These are phyloP conservation scores for Eupsilia transversa DNA, from an alignment of 2,888 invertebrate genomes.

Conservation along the genomic window DNA sequence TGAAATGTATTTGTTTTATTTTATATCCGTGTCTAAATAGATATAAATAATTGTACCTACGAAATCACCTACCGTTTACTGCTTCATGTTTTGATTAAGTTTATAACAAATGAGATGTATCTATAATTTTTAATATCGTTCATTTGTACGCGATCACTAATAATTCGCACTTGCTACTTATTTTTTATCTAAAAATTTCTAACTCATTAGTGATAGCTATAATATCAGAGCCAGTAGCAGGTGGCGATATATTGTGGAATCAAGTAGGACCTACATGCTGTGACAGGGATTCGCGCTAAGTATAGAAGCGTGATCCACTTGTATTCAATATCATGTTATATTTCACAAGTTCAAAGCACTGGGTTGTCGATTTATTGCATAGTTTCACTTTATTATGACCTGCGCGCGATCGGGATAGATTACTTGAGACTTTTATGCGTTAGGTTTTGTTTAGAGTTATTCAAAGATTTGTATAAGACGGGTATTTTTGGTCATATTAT, in stretches of 20 bases:
- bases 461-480: slow-evolving; percentile 64
- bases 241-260: slow-evolving; percentile 55
- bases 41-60: slow-evolving; percentile 64
- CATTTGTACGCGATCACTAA: slow-evolving; percentile 47
- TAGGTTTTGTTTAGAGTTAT: slow-evolving; percentile 63
- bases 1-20: slow-evolving; percentile 76
- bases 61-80: slow-evolving; percentile 68
- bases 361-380: slow-evolving; percentile 52
- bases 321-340: slow-evolving; percentile 54
- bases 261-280: slow-evolving; percentile 29
- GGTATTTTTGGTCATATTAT: slow-evolving; percentile 66
- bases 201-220: slow-evolving; percentile 28
- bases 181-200: slow-evolving; percentile 33
- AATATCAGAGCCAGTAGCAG: slow-evolving; percentile 40
- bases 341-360: slow-evolving; percentile 53
- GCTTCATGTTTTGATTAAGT: slow-evolving; percentile 64
- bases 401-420: slow-evolving; percentile 39
- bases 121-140: slow-evolving; percentile 57
- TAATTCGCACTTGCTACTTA: slow-evolving; percentile 55
- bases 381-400: slow-evolving; percentile 32
- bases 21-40: slow-evolving; percentile 62
- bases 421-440: slow-evolving; percentile 25
- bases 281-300: slow-evolving; percentile 22
- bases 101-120: slow-evolving; percentile 60
- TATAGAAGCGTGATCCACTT: slow-evolving; percentile 23